Evolutionary conservation across 2,797 vertebrate genomes (phyloP).

Genomic region (Microctenopoma steveboyesi): DNA sequence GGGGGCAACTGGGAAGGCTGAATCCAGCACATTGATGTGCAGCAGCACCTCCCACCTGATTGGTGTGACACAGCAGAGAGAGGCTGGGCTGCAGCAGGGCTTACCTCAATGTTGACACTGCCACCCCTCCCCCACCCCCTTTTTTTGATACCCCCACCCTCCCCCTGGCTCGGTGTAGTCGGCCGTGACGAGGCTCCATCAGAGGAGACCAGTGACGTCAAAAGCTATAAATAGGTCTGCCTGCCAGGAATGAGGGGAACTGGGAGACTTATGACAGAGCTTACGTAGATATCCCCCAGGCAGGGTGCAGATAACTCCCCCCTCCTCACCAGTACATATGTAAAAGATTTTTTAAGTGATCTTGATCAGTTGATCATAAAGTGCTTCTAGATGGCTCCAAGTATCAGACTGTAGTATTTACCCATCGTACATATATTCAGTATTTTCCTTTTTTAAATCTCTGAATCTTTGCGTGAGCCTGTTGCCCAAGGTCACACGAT

Average conservation of each 20-base stretch:
- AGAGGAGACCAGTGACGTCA: conserved; percentile 73
- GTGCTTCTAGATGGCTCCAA: not conserved
- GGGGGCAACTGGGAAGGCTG: conserved; percentile 42
- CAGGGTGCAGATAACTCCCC: conserved; percentile 25
- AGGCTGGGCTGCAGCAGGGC: conserved; percentile 55
- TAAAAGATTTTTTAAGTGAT: conserved; percentile 12
- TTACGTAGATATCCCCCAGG: conserved; percentile 46
- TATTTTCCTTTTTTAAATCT: not conserved
- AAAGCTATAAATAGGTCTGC: conserved; percentile 75
- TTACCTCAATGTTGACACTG: conserved; percentile 66
- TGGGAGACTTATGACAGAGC: conserved; percentile 60
- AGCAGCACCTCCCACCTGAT: conserved; percentile 59
- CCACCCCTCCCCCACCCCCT: conserved; percentile 34
- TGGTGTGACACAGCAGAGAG: conserved; percentile 52
- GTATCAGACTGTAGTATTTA: not conserved
- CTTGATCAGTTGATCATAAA: conserved; percentile 1
- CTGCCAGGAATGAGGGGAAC: conserved; percentile 64
- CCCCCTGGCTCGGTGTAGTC: conserved; percentile 46
- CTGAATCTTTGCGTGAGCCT: not conserved
- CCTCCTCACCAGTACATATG: conserved; percentile 29
- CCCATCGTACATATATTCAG: not conserved
- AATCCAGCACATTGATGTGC: conserved; percentile 66
- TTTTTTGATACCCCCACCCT: conserved; percentile 13
- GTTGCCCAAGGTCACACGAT: conserved; percentile 34
- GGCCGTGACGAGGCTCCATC: conserved; percentile 66